These are phyloP conservation scores for Patella ulyssiponensis DNA, from an alignment of 2,888 invertebrate genomes.

Conservation along the genomic window DNA sequence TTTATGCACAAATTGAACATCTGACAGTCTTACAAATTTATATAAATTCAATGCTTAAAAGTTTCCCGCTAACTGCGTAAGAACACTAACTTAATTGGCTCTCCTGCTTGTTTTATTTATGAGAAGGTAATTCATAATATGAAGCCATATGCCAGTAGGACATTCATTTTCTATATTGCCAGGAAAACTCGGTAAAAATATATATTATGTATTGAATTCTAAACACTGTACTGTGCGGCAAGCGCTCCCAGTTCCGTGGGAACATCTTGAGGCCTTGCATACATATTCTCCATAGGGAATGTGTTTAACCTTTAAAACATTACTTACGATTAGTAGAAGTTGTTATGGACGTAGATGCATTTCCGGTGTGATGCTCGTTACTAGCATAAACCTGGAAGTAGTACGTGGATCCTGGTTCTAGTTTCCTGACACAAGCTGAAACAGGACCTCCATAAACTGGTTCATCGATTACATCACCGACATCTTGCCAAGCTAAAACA, in stretches of 20 bases:
- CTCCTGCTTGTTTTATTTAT: too few species aligned
- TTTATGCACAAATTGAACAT: too few species aligned
- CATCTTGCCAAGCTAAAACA: not conserved
- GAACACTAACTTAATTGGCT: too few species aligned
- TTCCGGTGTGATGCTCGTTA: constrained; percentile 2
- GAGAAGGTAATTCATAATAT: too few species aligned
- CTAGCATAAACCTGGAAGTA: constrained; percentile 2
- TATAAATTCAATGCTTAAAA: too few species aligned
- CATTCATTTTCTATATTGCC: too few species aligned
- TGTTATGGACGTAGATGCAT: not conserved
- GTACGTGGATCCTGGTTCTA: not conserved
- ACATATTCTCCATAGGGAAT: too few species aligned
- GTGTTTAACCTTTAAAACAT: not conserved
- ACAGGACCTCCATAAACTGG: not conserved
- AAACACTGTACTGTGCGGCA: not conserved
- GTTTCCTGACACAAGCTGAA: not conserved
- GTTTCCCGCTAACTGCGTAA: too few species aligned
- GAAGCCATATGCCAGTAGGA: too few species aligned
- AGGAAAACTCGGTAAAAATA: not conserved
- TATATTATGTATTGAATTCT: not conserved
- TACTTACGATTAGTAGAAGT: not conserved
- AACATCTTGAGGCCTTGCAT: not conserved
- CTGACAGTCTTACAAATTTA: too few species aligned
- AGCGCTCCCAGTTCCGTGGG: not conserved
- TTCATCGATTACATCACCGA: not conserved